phyloP scores from a whole-genome alignment of 2,888 invertebrate species.

The Hoplodrina blanda region DNA sequence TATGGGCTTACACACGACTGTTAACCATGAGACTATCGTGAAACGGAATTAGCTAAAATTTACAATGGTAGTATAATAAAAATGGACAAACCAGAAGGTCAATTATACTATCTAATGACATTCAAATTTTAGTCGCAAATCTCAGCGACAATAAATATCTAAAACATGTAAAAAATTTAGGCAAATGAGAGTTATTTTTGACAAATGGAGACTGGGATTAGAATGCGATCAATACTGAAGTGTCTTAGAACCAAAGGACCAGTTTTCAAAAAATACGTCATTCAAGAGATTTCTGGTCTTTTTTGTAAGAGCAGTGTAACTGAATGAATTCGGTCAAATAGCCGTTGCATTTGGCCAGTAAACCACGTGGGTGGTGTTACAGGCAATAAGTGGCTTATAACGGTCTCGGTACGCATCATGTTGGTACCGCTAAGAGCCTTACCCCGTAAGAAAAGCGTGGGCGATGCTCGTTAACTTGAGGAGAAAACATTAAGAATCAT shows the following conservation, averaged over 20 bases:
- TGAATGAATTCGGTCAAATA: constrained; percentile 27
- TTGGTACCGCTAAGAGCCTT: constrained; percentile 53
- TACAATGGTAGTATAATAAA: too few relatives aligned
- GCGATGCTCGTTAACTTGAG: constrained; percentile 30
- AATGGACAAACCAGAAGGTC: too few relatives aligned
- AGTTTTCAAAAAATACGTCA: background rate
- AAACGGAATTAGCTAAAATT: background rate
- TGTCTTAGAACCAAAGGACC: background rate
- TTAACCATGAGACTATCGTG: background rate
- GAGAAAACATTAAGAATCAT: constrained; percentile 17
- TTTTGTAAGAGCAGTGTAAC: background rate
- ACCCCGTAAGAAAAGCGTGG: constrained; percentile 39
- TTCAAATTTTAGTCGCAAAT: too few relatives aligned
- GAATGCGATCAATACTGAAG: background rate
- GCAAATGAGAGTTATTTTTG: too few relatives aligned
- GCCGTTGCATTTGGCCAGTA: constrained; percentile 34
- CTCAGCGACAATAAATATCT: too few relatives aligned
- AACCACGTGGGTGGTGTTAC: constrained; percentile 48
- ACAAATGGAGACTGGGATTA: too few relatives aligned
- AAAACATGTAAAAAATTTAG: too few relatives aligned
- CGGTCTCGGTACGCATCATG: constrained; percentile 38
- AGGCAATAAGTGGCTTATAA: constrained; percentile 49
- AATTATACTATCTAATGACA: too few relatives aligned
- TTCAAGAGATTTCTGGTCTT: background rate
- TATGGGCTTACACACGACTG: constrained; percentile 18